These are phyloP conservation scores for Shinisaurus crocodilurus DNA, from an alignment of 2,113 vertebrate genomes.

Conservation along the genomic window DNA sequence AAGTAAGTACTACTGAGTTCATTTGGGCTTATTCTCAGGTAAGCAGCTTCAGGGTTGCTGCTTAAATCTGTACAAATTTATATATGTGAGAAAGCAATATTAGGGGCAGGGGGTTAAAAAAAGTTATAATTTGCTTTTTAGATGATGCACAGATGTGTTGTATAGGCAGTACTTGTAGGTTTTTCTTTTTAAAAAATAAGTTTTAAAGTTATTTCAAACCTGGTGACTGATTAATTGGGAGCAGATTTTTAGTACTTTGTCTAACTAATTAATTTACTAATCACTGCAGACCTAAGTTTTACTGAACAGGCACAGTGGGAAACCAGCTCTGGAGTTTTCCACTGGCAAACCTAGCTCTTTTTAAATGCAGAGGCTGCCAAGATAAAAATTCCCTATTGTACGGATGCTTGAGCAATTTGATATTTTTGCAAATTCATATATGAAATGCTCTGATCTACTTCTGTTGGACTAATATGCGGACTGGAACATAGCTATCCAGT, in stretches of 20 bases:
- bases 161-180: too few species aligned
- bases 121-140: too few species aligned
- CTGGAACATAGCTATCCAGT: background rate
- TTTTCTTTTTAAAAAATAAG: too few species aligned
- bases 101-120: too few species aligned
- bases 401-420: background rate
- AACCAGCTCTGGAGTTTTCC: background rate
- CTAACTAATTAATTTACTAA: background rate
- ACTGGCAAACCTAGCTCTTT: background rate
- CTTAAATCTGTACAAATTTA: background rate
- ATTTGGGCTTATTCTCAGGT: background rate
- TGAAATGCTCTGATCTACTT: background rate
- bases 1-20: background rate
- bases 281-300: background rate
- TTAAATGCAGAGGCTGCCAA: background rate
- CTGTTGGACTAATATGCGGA: background rate
- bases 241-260: background rate
- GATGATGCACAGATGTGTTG: too few species aligned
- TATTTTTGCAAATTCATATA: too few species aligned
- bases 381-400: background rate
- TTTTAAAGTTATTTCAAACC: background rate
- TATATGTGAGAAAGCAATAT: too few species aligned
- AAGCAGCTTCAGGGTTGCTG: too few species aligned
- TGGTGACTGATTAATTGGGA: background rate
- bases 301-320: too few species aligned